phyloP scores from a whole-genome alignment of 2,888 invertebrate genomes.

The Coremacera marginata region DNA sequence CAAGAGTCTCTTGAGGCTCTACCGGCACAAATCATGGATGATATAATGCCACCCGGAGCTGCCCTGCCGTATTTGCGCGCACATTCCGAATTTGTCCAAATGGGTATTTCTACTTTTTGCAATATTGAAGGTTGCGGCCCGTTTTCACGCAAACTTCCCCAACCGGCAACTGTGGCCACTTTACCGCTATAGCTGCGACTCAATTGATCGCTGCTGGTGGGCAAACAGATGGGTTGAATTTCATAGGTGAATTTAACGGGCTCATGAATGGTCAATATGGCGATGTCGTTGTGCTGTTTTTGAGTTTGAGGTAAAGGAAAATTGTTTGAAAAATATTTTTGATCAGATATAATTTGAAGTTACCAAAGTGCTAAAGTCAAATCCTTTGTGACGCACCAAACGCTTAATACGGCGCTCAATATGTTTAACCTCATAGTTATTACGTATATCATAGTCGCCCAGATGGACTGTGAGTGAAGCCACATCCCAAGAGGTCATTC shows the following conservation, averaged over 20 bases:
- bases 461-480: constrained; percentile 83
- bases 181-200: constrained; percentile 76
- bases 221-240: constrained; percentile 84
- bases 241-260: constrained; percentile 80
- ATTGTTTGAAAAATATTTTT: background rate
- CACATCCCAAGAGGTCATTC: constrained; percentile 92
- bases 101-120: constrained; percentile 86
- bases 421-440: constrained; percentile 80
- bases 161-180: constrained; percentile 86
- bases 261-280: constrained; percentile 82
- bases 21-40: constrained; percentile 90
- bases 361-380: constrained; percentile 85
- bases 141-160: constrained; percentile 73
- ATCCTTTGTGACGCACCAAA: constrained; percentile 87
- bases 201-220: constrained; percentile 68
- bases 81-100: constrained; percentile 86
- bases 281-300: constrained; percentile 85
- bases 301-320: constrained; percentile 31
- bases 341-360: constrained; percentile 47
- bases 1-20: constrained; percentile 88
- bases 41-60: constrained; percentile 89
- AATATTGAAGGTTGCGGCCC: constrained; percentile 85
- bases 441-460: constrained; percentile 87
- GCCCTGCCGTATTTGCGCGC: constrained; percentile 83
- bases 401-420: constrained; percentile 84